These are phyloP conservation scores for Lasaia peninsularis DNA, from an alignment of 1,140 invertebrate species.

Conservation along the genomic window DNA sequence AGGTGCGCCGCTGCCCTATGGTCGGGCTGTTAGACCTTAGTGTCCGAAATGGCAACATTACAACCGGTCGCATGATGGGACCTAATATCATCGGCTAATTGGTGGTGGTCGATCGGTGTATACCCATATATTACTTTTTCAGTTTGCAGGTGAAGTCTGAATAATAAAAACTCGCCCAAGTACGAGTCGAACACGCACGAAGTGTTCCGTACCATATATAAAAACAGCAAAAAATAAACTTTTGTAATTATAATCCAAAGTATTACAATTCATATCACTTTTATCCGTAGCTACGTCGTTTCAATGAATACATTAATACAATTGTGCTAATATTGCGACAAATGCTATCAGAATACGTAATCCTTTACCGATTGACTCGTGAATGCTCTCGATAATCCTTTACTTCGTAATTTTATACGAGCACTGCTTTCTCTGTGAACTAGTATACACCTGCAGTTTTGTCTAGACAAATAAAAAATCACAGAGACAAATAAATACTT, in stretches of 20 bases:
- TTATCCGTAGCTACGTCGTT: background rate
- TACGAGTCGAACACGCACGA: too few relatives aligned
- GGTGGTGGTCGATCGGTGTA: too few relatives aligned
- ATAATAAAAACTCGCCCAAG: too few relatives aligned
- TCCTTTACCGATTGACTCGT: background rate
- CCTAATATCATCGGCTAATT: too few relatives aligned
- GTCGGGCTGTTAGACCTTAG: too few relatives aligned
- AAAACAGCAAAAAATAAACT: too few relatives aligned
- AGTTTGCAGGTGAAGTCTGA: too few relatives aligned
- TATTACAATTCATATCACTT: conserved; percentile 10
- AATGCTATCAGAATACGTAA: conserved; percentile 10
- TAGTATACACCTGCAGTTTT: background rate
- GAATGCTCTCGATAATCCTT: background rate
- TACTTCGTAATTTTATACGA: background rate
- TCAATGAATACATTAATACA: conserved; percentile 8
- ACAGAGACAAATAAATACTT: background rate
- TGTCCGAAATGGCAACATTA: too few relatives aligned
- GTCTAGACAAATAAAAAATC: background rate
- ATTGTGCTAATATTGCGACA: conserved; percentile 12
- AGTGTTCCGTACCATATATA: too few relatives aligned
- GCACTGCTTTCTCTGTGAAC: background rate
- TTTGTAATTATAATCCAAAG: background rate
- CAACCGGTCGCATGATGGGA: too few relatives aligned
- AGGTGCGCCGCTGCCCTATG: too few relatives aligned
- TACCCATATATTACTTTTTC: too few relatives aligned